A percentile compares a stretch with the other conserved stretches of the same genome.
phyloP scores from a whole-genome alignment of 1,140 invertebrate species.

The Anastrepha obliqua region DNA sequence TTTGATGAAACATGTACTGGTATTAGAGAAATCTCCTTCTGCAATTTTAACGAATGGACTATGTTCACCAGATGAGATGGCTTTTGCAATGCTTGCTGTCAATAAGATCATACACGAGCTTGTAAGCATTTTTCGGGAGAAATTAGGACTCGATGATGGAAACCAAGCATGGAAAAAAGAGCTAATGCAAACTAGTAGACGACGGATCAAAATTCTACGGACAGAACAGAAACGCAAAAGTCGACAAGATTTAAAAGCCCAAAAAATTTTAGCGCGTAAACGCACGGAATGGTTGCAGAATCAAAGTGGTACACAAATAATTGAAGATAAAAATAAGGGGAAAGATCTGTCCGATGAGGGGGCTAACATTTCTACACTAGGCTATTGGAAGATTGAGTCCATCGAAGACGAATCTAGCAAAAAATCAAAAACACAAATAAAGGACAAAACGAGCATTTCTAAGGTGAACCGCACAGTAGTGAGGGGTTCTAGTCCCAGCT shows the following conservation, averaged over 20 bases:
- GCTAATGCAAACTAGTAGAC: conserved; percentile 67
- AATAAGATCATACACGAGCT: conserved; percentile 67
- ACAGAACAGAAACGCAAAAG: conserved; percentile 64
- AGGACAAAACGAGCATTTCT: not conserved
- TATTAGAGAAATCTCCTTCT: conserved; percentile 62
- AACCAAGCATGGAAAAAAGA: conserved; percentile 64
- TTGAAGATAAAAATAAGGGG: not conserved
- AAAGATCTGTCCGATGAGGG: not conserved
- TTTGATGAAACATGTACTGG: conserved; percentile 61
- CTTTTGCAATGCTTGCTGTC: conserved; percentile 64
- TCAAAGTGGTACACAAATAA: conserved; percentile 57
- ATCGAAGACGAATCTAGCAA: not conserved
- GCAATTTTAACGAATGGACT: conserved; percentile 66
- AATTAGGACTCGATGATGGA: conserved; percentile 59
- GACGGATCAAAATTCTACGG: conserved; percentile 61
- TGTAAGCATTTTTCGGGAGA: conserved; percentile 60
- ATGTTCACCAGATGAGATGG: conserved; percentile 67
- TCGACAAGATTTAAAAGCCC: conserved; percentile 65
- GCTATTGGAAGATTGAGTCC: conserved; percentile 53
- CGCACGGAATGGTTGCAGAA: conserved; percentile 67
- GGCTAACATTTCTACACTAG: conserved; percentile 9
- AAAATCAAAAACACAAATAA: not conserved
- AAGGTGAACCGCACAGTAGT: not conserved
- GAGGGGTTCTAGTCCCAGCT: not conserved
- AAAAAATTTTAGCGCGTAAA: conserved; percentile 63